Conservation (phyloP, 2,113 vertebrate species). For the Tychaedon coryphoeus region DNA sequence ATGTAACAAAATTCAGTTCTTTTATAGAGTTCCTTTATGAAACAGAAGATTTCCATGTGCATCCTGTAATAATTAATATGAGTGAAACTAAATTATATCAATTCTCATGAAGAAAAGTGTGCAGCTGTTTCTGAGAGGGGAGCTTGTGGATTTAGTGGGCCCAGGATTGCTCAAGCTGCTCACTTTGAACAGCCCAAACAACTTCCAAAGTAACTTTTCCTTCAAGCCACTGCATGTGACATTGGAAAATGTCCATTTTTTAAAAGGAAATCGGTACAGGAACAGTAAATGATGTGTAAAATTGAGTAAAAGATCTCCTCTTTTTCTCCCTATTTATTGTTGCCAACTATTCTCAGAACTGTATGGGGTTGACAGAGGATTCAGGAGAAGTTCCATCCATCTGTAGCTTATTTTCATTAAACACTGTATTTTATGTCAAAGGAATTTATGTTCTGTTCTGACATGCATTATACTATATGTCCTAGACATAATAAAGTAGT, state of each 20-base stretch:
- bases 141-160: not conserved
- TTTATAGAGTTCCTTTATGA: not conserved
- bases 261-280: not conserved
- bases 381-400: slow-evolving; percentile 41
- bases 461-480: not conserved
- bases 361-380: slow-evolving; percentile 18
- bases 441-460: slow-evolving; percentile 49
- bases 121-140: not conserved
- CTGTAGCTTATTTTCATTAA: slow-evolving; percentile 60
- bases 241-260: slow-evolving; percentile 46
- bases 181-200: not conserved
- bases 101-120: not conserved
- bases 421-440: slow-evolving; percentile 33
- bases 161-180: not conserved
- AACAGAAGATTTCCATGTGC: not conserved
- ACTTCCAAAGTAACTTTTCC: not conserved
- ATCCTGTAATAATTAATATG: not conserved
- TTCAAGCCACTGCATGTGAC: not conserved
- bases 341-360: not conserved
- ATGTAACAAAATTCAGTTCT: not conserved
- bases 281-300: slow-evolving; percentile 61
- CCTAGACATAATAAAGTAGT: slow-evolving; percentile 33
- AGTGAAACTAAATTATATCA: not conserved
- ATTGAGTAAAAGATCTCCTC: slow-evolving; percentile 43
- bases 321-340: slow-evolving; percentile 57